Conservation (phyloP, 2,113 vertebrate species). For the Oreochromis spilurus region DNA sequence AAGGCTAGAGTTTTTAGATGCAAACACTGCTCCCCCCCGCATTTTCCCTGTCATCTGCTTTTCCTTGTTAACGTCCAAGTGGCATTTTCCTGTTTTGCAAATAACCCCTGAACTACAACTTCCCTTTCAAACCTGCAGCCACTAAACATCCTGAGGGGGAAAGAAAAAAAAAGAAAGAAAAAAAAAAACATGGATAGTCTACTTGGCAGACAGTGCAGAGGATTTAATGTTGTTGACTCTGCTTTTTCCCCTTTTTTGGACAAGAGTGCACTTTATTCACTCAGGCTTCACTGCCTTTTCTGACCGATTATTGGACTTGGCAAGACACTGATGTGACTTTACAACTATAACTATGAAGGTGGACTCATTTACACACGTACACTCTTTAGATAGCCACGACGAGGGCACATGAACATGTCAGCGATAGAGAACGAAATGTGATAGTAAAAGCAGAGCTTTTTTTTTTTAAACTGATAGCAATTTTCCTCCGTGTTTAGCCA, state of each 20-base stretch:
- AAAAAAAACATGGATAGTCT: not conserved
- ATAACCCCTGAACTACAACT: conserved; percentile 29
- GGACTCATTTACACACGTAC: not conserved
- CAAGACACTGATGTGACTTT: not conserved
- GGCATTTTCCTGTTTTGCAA: conserved; percentile 51
- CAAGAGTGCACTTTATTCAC: conserved; percentile 15
- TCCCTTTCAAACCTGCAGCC: conserved; percentile 29
- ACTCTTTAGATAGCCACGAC: not conserved
- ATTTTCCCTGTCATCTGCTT: not conserved
- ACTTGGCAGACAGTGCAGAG: conserved; percentile 23
- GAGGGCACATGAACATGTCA: conserved; percentile 1
- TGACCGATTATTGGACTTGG: conserved; percentile 21
- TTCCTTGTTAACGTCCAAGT: conserved; percentile 17
- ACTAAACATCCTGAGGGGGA: conserved; percentile 1
- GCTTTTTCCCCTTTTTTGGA: conserved; percentile 1
- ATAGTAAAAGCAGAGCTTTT: not conserved
- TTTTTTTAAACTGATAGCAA: not conserved
- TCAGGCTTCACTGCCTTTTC: conserved; percentile 6
- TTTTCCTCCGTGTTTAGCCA: not conserved
- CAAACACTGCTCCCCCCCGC: not conserved
- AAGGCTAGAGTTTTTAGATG: not conserved
- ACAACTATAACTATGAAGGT: not conserved
- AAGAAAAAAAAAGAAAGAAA: not conserved
- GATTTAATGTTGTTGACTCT: conserved; percentile 43
- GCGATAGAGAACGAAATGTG: not conserved